phyloP scores from a whole-genome alignment of 2,888 invertebrate species.

The Andricus curvator region DNA sequence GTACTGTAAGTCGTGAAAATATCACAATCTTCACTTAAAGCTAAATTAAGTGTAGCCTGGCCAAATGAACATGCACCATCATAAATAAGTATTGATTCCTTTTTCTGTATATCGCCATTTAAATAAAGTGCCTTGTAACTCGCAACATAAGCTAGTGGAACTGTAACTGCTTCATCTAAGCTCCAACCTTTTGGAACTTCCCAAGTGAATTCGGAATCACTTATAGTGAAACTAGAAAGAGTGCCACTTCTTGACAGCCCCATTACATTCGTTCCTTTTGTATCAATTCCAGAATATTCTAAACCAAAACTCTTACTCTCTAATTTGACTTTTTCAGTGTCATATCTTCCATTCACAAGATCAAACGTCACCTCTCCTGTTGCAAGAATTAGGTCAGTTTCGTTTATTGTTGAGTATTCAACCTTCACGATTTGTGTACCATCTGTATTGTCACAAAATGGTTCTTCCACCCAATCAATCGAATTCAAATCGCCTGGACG shows the following conservation, averaged over 20 bases:
- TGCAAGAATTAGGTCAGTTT: slow-evolving; percentile 82
- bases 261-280: slow-evolving; percentile 77
- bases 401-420: slow-evolving; percentile 91
- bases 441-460: slow-evolving; percentile 57
- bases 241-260: slow-evolving; percentile 74
- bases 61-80: slow-evolving; percentile 82
- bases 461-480: slow-evolving; percentile 88
- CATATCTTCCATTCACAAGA: background rate
- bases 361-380: slow-evolving; percentile 83
- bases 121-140: slow-evolving; percentile 82
- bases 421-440: slow-evolving; percentile 79
- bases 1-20: slow-evolving; percentile 82
- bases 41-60: slow-evolving; percentile 84
- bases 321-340: background rate
- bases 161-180: slow-evolving; percentile 83
- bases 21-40: slow-evolving; percentile 81
- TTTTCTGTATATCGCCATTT: slow-evolving; percentile 79
- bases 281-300: slow-evolving; percentile 83
- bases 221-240: slow-evolving; percentile 80
- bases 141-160: slow-evolving; percentile 84
- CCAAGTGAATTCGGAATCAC: slow-evolving; percentile 80
- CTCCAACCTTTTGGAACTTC: slow-evolving; percentile 81
- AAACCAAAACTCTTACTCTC: slow-evolving; percentile 78
- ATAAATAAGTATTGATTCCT: slow-evolving; percentile 76
- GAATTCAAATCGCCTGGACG: slow-evolving; percentile 79